phyloP scores from a whole-genome alignment of 2,113 vertebrate genomes.

The Oxyruncus cristatus region DNA sequence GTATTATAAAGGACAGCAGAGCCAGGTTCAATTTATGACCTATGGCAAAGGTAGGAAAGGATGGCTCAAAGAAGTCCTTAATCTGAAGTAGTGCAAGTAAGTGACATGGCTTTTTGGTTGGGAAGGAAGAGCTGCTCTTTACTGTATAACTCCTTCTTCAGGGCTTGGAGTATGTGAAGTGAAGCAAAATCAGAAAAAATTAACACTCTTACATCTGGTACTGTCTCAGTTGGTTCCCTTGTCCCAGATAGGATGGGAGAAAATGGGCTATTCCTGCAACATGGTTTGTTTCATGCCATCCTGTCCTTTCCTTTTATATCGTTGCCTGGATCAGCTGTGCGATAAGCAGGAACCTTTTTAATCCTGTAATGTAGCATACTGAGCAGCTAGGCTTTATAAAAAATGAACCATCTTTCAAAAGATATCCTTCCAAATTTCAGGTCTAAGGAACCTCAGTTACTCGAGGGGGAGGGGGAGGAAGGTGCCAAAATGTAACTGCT shows the following conservation, averaged over 20 bases:
- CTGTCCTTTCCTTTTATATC: background rate
- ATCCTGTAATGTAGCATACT: background rate
- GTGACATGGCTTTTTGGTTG: background rate
- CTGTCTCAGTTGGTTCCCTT: background rate
- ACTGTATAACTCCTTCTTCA: background rate
- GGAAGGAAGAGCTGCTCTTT: background rate
- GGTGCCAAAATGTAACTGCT: background rate
- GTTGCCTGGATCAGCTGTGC: background rate
- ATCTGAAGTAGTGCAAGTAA: background rate
- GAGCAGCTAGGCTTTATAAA: background rate
- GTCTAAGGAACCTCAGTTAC: background rate
- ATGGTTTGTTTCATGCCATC: background rate
- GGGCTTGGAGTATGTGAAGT: background rate
- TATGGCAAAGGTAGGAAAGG: background rate
- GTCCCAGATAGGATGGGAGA: background rate
- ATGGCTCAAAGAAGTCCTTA: background rate
- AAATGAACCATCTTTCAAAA: background rate
- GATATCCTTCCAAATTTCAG: background rate
- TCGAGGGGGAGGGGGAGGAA: rapidly evolving
- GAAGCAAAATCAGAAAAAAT: background rate
- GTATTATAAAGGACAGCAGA: background rate
- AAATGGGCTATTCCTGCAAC: background rate
- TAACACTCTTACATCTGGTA: background rate
- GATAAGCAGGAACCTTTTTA: background rate
- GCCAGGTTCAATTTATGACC: background rate